These are phyloP conservation scores for Oreochromis niloticus DNA, from an alignment of 2,113 vertebrate species.

Conservation along the genomic window DNA sequence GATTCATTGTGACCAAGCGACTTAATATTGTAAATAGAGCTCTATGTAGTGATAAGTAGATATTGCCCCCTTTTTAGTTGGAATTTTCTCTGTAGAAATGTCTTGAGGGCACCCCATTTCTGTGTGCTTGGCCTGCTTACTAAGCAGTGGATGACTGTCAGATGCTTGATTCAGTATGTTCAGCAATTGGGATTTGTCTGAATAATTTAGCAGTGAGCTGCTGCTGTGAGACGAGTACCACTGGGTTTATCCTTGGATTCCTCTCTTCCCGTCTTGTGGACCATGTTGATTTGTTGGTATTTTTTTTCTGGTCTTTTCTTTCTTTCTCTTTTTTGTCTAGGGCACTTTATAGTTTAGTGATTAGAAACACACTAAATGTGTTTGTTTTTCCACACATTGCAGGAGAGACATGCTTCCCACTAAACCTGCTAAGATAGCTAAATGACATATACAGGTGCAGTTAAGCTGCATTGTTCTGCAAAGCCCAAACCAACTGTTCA, in stretches of 20 bases:
- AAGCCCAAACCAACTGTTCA: not conserved
- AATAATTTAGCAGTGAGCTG: conserved; percentile 48
- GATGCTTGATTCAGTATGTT: conserved; percentile 21
- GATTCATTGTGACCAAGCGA: not conserved
- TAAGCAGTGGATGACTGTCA: conserved; percentile 34
- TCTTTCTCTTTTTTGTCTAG: not conserved
- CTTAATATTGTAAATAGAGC: not conserved
- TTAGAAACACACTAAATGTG: not conserved
- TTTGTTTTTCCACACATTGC: not conserved
- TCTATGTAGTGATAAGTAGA: not conserved
- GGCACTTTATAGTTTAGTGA: not conserved
- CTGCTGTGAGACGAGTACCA: not conserved
- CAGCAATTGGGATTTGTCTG: conserved; percentile 17
- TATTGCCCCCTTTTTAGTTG: not conserved
- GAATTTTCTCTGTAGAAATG: not conserved
- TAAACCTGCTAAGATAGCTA: not conserved
- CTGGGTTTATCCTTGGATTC: not conserved
- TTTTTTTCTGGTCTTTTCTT: not conserved
- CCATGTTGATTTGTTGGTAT: not conserved
- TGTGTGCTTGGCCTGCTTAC: not conserved
- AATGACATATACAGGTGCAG: not conserved
- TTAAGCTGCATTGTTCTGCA: not conserved
- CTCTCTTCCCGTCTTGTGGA: not conserved
- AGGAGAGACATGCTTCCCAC: not conserved
- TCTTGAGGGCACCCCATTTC: not conserved